Base-by-base conservation (phyloP, 2,888 invertebrate species). In the Antheraea assamensis region DNA sequence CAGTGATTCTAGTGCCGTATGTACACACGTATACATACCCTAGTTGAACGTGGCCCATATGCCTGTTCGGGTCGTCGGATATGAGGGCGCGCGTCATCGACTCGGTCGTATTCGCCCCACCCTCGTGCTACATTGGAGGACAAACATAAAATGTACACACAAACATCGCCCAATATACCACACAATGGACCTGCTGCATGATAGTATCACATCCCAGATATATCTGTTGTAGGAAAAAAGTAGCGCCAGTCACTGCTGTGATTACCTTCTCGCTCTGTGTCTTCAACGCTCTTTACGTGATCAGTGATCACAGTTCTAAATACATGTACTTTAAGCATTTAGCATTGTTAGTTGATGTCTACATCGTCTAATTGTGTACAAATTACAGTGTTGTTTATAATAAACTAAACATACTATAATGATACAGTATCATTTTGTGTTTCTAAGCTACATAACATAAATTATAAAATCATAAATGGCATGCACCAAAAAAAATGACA, bases 81-180 rank as follows among this genome's bases (percentile, higher is more conserved):
- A 98, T 98, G 95, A 98, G 97, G 95, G 98, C 98, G 94, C 98
- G 97, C 95, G 98, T 98, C 98, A 98, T 98, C 95, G 98, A 98
- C 95, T 98, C 98, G 95, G 98, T 98, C 95, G 97, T 97, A 96
- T 96, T 97, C 94, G 97, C 96, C 95, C 98, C 98, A 96, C 97
- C 97, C 96, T 97, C 97, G 96, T 97, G 97, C 97, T 97, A 96
- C 95, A 86, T 85, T 86, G 81, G n/a, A 96, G 96, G 95, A 96
- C 95, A 96, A 95, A 95, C 95, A 95, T 87, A 92, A 88, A 93
- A 93, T 90, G 88, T 90, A 92, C 87, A 92, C 91, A 91, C n/a
- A 84, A 64, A 90, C 90, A 90, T 87, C 82, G 87, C 89, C 92
- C 91, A 86, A 79, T 77, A 78, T 83, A 88, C 88, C 88, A 84